Percentiles rank a stretch among this genome's conserved stretches.
phyloP scores from a whole-genome alignment of 2,113 vertebrate genomes.

The Zosterops hypoxanthus region DNA sequence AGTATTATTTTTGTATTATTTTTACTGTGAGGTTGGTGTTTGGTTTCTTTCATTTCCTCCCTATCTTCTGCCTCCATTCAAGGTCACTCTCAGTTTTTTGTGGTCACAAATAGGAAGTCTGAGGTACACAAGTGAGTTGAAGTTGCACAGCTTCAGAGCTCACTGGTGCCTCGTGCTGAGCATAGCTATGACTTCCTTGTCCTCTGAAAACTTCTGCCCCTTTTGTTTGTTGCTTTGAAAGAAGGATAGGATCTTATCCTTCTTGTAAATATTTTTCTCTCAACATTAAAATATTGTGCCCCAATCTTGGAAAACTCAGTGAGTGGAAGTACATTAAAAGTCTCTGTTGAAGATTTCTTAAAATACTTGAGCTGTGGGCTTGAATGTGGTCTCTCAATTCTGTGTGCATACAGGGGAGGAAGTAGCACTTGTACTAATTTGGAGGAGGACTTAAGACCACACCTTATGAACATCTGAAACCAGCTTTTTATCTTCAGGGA shows the following conservation, averaged over 20 bases:
- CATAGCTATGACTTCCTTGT: neutral
- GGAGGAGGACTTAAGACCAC: neutral
- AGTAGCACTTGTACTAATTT: neutral
- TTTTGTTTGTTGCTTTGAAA: neutral
- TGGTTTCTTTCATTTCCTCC: neutral
- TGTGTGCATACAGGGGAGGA: neutral
- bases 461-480: neutral
- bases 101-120: neutral
- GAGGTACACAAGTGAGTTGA: neutral
- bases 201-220: neutral
- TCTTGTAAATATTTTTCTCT: neutral
- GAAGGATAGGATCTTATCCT: neutral
- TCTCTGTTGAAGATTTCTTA: neutral
- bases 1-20: neutral
- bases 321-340: neutral
- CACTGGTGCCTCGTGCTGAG: neutral
- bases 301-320: neutral
- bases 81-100: neutral
- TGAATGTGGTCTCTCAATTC: neutral
- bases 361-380: neutral
- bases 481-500: neutral
- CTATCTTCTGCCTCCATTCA: neutral
- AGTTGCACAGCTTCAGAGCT: neutral
- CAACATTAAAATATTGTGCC: neutral
- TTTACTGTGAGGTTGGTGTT: neutral